Evolutionary conservation across 2,888 invertebrate species (phyloP).

Genomic region (Caenorhabditis angaria): DNA sequence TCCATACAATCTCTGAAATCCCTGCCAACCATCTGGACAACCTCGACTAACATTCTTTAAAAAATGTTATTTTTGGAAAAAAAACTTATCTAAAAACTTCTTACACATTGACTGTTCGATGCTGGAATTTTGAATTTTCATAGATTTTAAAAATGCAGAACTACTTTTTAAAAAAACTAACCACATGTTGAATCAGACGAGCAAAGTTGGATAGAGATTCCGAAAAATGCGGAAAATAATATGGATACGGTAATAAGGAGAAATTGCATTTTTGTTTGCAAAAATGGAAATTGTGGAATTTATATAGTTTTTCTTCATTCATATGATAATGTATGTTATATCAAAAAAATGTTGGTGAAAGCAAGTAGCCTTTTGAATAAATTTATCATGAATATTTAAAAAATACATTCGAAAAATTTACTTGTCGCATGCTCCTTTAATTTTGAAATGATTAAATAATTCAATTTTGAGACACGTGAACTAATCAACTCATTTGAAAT

Average conservation of each 20-base stretch:
- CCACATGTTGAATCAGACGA: not conserved
- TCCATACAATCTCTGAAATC: not conserved
- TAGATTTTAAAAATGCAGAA: not conserved
- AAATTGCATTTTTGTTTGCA: not conserved
- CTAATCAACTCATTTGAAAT: no score
- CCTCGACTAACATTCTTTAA: slow-evolving; percentile 1
- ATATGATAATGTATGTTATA: not conserved
- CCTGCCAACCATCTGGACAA: not conserved
- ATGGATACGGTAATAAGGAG: not conserved
- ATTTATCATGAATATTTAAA: no score
- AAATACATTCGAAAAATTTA: no score
- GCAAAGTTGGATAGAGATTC: not conserved
- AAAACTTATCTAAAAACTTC: not conserved
- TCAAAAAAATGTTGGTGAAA: no score
- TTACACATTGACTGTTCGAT: not conserved
- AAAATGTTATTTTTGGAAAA: not conserved
- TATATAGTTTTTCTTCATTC: not conserved
- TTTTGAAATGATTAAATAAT: no score
- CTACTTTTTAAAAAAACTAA: not conserved
- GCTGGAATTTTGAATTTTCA: not conserved
- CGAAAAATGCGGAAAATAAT: not conserved
- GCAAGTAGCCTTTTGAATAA: no score
- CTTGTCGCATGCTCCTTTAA: no score
- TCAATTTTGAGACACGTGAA: no score
- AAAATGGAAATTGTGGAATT: not conserved